Evolutionary conservation across 1,140 invertebrate genomes (phyloP).

Genomic region (Hypothenemus hampei): DNA sequence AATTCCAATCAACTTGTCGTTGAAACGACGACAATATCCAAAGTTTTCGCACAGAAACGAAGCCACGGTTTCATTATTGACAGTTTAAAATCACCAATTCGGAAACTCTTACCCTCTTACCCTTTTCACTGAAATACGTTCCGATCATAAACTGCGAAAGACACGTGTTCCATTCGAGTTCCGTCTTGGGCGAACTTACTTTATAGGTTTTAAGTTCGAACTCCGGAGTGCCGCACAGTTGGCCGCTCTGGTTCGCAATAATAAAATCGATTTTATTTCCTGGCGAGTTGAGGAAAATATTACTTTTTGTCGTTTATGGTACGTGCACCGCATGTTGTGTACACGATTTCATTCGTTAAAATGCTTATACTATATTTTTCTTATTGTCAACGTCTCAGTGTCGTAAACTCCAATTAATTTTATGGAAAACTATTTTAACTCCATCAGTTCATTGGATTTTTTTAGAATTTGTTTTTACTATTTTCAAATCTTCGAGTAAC

Average conservation of each 20-base stretch:
- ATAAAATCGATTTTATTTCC: conserved; percentile 24
- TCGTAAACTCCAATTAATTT: no score
- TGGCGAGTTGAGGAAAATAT: conserved; percentile 7
- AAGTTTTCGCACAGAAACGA: no score
- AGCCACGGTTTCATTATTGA: no score
- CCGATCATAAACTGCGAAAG: conserved; percentile 23
- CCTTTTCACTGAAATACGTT: conserved; percentile 3
- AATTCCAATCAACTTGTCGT: conserved; percentile 19
- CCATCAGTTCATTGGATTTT: no score
- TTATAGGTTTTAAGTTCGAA: conserved; percentile 25
- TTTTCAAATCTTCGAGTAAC: no score
- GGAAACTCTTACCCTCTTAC: background rate
- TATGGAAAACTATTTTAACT: no score
- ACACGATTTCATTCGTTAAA: no score
- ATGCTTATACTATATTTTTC: no score
- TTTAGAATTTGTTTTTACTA: no score
- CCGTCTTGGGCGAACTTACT: conserved; percentile 20
- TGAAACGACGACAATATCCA: background rate
- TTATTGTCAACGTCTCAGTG: no score
- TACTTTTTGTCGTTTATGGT: no score
- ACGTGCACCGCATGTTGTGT: no score
- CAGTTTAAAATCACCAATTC: background rate
- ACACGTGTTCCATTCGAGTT: conserved; percentile 23
- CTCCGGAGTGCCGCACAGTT: conserved; percentile 19
- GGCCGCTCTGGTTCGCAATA: conserved; percentile 11